These are phyloP conservation scores for Caenorhabditis sp. DNA, from an alignment of 2,888 invertebrate species.

Conservation along the genomic window DNA sequence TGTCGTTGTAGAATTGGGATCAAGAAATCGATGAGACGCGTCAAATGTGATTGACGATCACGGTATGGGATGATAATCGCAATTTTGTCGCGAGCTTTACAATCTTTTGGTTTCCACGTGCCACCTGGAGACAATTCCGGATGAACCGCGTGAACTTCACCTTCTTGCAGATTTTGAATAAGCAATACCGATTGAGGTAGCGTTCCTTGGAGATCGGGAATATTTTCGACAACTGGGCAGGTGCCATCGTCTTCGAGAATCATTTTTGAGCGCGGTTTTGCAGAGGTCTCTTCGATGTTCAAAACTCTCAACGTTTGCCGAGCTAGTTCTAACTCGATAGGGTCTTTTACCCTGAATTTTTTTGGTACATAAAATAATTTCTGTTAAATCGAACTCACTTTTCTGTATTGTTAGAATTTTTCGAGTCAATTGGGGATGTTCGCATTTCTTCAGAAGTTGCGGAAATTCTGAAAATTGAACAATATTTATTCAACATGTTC, in stretches of 20 bases:
- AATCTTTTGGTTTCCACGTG: constrained; percentile 68
- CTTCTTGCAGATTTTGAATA: constrained; percentile 64
- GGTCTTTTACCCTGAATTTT: constrained; percentile 18
- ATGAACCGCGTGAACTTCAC: constrained; percentile 55
- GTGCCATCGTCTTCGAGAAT: constrained; percentile 38
- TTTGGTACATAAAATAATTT: background rate
- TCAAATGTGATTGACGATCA: constrained; percentile 69
- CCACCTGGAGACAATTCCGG: constrained; percentile 66
- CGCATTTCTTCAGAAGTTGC: constrained; percentile 27
- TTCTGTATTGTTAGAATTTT: constrained; percentile 19
- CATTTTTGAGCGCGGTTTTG: constrained; percentile 20
- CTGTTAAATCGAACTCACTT: constrained; percentile 2
- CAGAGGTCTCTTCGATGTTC: constrained; percentile 34
- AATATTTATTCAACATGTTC: constrained; percentile 9
- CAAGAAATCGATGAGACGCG: constrained; percentile 68
- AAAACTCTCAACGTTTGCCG: constrained; percentile 40
- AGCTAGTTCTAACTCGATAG: constrained; percentile 35
- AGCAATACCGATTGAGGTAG: constrained; percentile 63
- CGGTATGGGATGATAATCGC: constrained; percentile 71
- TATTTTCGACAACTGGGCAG: constrained; percentile 43
- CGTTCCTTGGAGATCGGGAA: constrained; percentile 49
- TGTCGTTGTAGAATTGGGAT: constrained; percentile 70
- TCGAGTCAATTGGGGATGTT: background rate
- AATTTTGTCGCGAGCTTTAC: constrained; percentile 60
- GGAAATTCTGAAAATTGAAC: constrained; percentile 23